Evolutionary conservation across 1,140 invertebrate genomes (phyloP).

Genomic region (Lordiphosa clarofinis): DNA sequence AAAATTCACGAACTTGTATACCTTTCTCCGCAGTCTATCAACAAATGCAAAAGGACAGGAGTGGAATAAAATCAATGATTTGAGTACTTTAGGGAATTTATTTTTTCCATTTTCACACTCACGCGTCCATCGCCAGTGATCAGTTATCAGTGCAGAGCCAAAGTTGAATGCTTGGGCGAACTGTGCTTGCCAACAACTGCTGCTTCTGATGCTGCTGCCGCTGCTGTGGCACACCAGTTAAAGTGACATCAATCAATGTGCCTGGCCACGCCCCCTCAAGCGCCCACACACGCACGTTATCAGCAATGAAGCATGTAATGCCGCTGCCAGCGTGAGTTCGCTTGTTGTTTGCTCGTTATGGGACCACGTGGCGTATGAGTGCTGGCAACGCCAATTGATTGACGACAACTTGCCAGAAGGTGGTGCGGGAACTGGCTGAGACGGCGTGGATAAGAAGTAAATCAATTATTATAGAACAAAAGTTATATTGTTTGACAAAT

Average conservation of each 20-base stretch:
- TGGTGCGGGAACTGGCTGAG: background rate
- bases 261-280: slow-evolving; percentile 32
- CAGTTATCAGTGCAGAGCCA: slow-evolving; percentile 21
- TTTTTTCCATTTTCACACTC: background rate
- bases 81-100: background rate
- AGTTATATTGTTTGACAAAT: slow-evolving; percentile 59
- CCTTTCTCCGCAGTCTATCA: too few relatives aligned
- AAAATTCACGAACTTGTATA: too few relatives aligned
- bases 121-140: background rate
- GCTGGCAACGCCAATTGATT: slow-evolving; percentile 65
- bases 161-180: slow-evolving; percentile 36
- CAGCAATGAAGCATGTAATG: slow-evolving; percentile 56
- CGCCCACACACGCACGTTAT: slow-evolving; percentile 35
- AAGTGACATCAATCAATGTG: slow-evolving; percentile 74
- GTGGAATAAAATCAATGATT: background rate
- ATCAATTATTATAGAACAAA: slow-evolving; percentile 65
- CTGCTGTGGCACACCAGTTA: slow-evolving; percentile 37
- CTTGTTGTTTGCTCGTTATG: slow-evolving; percentile 54
- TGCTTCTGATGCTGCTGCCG: slow-evolving; percentile 18
- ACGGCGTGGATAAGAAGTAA: slow-evolving; percentile 40
- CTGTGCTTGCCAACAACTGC: slow-evolving; percentile 14
- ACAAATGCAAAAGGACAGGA: too few relatives aligned
- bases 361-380: slow-evolving; percentile 70
- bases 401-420: slow-evolving; percentile 36
- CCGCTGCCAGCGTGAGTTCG: slow-evolving; percentile 26